Evolutionary conservation across 1,140 invertebrate species (phyloP), one percentile per base, ranked within the genome.

Genomic region (Daktulosphaira vitifoliae): DNA sequence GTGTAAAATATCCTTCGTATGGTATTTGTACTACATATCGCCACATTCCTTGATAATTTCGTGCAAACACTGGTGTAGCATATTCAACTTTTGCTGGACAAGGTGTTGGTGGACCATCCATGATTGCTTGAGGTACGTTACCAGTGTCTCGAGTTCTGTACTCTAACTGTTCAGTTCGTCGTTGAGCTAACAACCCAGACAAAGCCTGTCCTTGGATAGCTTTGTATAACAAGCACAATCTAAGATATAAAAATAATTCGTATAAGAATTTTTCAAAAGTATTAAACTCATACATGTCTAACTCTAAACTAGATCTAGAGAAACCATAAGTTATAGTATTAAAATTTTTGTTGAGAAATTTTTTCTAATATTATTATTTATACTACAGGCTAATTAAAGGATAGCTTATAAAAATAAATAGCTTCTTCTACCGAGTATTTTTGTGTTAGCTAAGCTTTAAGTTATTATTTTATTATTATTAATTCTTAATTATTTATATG

Each of bases 11-110:
- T 1, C 90, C 91, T 76, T 95, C 92, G 71, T 92, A 91, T 0
- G 91, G 91, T 64, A 95, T 95, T 76, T 94, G 91, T 0, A 94
- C 91, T 0, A 95, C 90, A 72, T 95, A 95, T 70, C 91, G 82
- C 90, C 90, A 93, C 46, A 90, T 84, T 16, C 88, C 86, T 75
- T 94, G 90, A 73, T 94, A 93, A 75, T 95, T 95, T 74, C 91
- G 87, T 0, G 92, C 91, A 77, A 92, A 95, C 15, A 94, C 90
- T 0, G 92, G 91, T 0, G 91, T 93, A 3, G 91, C 88, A 73
- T 94, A 96, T 76, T 95, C 90, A 20, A 93, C 90, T 73, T 90
- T 88, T 2, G 90, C 90, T 0, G 90, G 90, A 68, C 90, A 94
- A 2, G 90, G 90, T 0, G 91, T 94, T 0, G 90, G 88, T 20